Base-by-base conservation (phyloP, 2,888 invertebrate genomes). In the Acanthosepion lycidas region DNA sequence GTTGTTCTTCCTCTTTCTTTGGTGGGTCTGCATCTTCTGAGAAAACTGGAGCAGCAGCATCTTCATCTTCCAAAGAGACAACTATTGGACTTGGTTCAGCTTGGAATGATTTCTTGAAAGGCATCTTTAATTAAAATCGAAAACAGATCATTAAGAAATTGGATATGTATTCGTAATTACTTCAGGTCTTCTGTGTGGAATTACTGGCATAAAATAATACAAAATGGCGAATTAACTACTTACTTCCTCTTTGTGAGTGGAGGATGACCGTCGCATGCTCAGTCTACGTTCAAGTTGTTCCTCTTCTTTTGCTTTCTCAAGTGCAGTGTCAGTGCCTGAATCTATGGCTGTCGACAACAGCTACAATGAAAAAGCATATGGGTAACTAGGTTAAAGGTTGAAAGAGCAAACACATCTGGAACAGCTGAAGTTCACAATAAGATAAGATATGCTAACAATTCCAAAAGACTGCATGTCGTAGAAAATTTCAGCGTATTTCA, bases 291-390 rank as follows among this genome's bases (percentile, higher is more conserved):
- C n/a, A 92, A 42, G 6, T 53, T 92, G 28, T 91, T 64, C 33
- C 26, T 94, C 94, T 26, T 95, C 95, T 33, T 96, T 96, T 48
- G 96, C 96, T 92, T 96, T 95, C 59, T 96, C 96, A 42, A 96
- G 95, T 28, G 97, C 96, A 64, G 96, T 96, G 15, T 96, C 96
- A 18, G 96, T 95, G 9, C 96, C 96, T 20, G 96, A 96, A 78
- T 96, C 96, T 59, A 96, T 95, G 9, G 97, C 97, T 92, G 97
- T 96, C 93, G 96, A 95, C 91, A 97, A 96, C 92, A 96, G 95
- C 97, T 97, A 95, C 28, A 95, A 94, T 20, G 59, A 23, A 78
- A n/a, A 15, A 23, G 48, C 42, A 94, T 48, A n/a, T 33, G 20
- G 8, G 42, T 42, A 49, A 94, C 23, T 23, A 59, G 42, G 42